A percentile compares a stretch with the other conserved stretches of the same genome.
Evolutionary conservation across 2,888 invertebrate species (phyloP).

Genomic region (Lissonota sp.): DNA sequence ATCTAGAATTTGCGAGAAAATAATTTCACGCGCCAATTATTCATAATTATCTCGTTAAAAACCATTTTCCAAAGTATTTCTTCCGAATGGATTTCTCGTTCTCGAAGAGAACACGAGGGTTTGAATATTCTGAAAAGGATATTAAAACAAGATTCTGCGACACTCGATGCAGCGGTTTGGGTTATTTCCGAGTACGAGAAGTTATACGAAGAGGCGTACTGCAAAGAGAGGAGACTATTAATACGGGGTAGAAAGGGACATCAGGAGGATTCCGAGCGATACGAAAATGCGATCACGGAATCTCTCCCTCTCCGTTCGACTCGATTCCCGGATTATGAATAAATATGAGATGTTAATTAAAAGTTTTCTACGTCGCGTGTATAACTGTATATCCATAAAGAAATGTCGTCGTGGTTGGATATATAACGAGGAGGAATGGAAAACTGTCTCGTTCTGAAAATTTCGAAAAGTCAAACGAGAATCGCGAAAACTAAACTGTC

Average conservation of each 20-base stretch:
- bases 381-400: neutral
- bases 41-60: neutral
- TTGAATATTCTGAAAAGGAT: constrained; percentile 13
- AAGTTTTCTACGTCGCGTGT: constrained; percentile 50
- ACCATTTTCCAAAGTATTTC: neutral
- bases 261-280: constrained; percentile 1
- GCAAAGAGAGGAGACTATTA: constrained; percentile 25
- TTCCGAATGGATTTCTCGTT: neutral
- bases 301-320: neutral
- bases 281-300: constrained; percentile 27
- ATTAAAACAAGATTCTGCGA: constrained; percentile 36
- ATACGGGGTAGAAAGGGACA: constrained; percentile 22
- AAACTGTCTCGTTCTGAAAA: constrained; percentile 29
- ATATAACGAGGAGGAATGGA: neutral
- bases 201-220: constrained; percentile 6
- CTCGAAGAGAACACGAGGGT: neutral
- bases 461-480: constrained; percentile 19
- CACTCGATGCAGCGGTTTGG: constrained; percentile 27
- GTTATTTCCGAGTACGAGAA: constrained; percentile 27
- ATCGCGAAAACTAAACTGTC: constrained; percentile 46
- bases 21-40: neutral
- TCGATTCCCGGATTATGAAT: constrained; percentile 63
- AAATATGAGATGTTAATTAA: constrained; percentile 70
- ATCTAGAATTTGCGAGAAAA: too few species aligned
- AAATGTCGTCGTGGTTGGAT: neutral